Conservation (phyloP, 1,140 invertebrate species). For the Drosophila nannoptera region DNA sequence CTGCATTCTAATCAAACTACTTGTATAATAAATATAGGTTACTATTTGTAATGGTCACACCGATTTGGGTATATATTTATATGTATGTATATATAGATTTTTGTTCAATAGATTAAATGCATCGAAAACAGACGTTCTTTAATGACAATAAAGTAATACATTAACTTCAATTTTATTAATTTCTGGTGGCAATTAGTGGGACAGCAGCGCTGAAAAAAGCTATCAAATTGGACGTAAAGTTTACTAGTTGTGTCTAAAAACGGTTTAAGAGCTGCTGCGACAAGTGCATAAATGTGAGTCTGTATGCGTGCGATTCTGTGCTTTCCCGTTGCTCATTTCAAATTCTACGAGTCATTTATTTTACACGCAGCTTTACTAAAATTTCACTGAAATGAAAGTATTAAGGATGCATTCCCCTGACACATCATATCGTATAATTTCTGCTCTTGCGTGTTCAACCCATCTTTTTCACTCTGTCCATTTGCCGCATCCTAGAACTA, state of each 20-base stretch:
- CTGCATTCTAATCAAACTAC: constrained; percentile 58
- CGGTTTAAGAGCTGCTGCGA: constrained; percentile 16
- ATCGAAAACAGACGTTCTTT: constrained; percentile 52
- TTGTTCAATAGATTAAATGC: constrained; percentile 63
- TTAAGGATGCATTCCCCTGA: constrained; percentile 34
- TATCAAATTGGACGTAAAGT: constrained; percentile 69
- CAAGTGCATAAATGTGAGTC: constrained; percentile 3
- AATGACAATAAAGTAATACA: constrained; percentile 66
- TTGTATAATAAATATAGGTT: constrained; percentile 38
- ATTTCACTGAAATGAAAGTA: constrained; percentile 32
- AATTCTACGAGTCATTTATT: constrained; percentile 51
- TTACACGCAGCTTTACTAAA: constrained; percentile 39
- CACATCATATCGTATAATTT: constrained; percentile 42
- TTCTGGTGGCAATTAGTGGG: constrained; percentile 63
- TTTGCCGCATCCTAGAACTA: constrained; percentile 24
- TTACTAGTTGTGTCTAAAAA: constrained; percentile 16
- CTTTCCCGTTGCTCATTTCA: constrained; percentile 40
- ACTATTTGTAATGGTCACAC: constrained; percentile 63
- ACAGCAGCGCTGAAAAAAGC: constrained; percentile 46
- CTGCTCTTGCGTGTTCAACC: constrained; percentile 33
- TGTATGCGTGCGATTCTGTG: constrained; percentile 1
- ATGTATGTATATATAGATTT: constrained; percentile 53
- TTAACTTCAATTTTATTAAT: constrained; percentile 49
- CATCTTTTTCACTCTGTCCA: constrained; percentile 18
- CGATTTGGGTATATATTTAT: constrained; percentile 53